Evolutionary conservation across 2,888 invertebrate species (phyloP), one percentile per base, ranked within the genome.

Genomic region (Bedellia somnulentella): DNA sequence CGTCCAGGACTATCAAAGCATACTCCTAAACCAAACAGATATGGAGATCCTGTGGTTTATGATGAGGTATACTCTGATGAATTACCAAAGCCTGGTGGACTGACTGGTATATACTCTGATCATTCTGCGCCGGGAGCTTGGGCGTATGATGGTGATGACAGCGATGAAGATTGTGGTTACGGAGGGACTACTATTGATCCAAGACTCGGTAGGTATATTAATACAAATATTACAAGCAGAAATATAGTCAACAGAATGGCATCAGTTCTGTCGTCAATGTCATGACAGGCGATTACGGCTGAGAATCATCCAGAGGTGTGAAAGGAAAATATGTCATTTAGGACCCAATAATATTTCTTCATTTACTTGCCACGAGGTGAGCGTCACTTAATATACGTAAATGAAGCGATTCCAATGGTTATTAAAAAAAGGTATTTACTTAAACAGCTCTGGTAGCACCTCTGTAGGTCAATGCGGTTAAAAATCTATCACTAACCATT

Each of bases 111-210:
- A 14, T 70, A 70, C 45, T 68, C 71, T 2, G 67, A 70, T 34
- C 43, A 54, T 45, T 42, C 32, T 46, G 39, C 27, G 47, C 51
- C 2, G 38, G 38, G 38, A 28, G 40, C 44, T 30, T 44, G 43
- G 27, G 42, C 42, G 5, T 49, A 49, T 14, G 45, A 53, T 27
- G 57, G 58, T 35, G 49, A 52, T 11, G 54, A 50, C 6, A 47
- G 18, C 18, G n/a, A 49, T 18, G 41, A 46, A 28, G 54, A 40
- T 3, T 31, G 44, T 4, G 33, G 44, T n/a, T 55, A 60, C 39
- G 67, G 66, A 12, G 67, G 67, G 40, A 54, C 64, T 11, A 57
- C 59, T 15, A 49, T 70, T 29, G 64, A 71, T 44, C 73, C 73
- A 3, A 54, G 73, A 44, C 33, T 49, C 42, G 59, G 68, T 68